Conservation (phyloP, 2,888 invertebrate genomes). For the Kryphioiulus occultus region DNA sequence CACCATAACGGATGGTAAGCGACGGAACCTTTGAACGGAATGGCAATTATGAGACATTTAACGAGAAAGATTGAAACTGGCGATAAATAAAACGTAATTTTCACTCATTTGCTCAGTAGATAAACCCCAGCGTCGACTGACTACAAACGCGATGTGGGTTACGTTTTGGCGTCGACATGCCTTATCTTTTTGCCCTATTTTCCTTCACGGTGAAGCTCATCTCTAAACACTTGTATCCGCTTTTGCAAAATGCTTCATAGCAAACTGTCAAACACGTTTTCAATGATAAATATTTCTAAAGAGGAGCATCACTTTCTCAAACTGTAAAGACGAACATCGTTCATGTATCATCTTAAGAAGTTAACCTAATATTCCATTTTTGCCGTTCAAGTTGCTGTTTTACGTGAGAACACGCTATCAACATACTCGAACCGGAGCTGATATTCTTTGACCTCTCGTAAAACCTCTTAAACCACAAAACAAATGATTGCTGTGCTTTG, state of each 20-base stretch:
- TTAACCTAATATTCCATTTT: no score
- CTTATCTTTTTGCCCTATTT: background rate
- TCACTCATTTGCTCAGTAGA: background rate
- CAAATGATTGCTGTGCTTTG: no score
- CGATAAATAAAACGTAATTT: background rate
- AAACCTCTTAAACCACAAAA: no score
- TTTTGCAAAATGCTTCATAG: background rate
- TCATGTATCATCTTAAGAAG: no score
- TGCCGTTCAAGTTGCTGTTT: background rate
- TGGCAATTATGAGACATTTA: slow-evolving; percentile 13
- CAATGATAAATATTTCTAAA: background rate
- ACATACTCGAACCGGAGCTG: no score
- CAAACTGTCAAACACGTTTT: background rate
- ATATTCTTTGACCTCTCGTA: no score
- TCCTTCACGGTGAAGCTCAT: background rate
- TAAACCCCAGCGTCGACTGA: background rate
- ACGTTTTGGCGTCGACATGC: background rate
- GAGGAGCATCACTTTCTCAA: background rate
- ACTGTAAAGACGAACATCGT: no score
- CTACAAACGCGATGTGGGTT: background rate
- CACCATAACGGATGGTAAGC: background rate
- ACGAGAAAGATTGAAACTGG: slow-evolving; percentile 10
- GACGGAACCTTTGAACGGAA: slow-evolving; percentile 3
- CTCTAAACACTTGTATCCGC: background rate
- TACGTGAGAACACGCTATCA: no score